phyloP scores from a whole-genome alignment of 1,140 invertebrate genomes.

The Drosophila parabipectinata region DNA sequence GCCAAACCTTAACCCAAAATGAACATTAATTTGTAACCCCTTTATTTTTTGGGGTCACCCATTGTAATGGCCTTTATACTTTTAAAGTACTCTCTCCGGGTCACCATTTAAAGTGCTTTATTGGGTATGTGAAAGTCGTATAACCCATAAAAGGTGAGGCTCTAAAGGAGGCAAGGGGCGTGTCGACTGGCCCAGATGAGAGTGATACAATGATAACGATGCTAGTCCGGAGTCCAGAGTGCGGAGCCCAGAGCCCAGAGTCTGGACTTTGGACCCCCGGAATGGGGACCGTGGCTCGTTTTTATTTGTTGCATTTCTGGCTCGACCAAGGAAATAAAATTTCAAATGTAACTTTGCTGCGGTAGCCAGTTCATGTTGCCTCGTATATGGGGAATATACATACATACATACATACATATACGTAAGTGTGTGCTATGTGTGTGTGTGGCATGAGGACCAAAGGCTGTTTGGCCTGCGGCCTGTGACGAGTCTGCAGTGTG shows the following conservation, averaged over 20 bases:
- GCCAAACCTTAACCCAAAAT: too few species aligned
- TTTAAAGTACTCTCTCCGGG: too few species aligned
- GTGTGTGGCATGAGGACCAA: slow-evolving; percentile 11
- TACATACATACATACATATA: too few species aligned
- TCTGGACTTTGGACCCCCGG: neutral
- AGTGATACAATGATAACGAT: slow-evolving; percentile 42
- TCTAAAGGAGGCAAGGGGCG: slow-evolving; percentile 1
- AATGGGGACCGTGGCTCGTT: slow-evolving; percentile 18
- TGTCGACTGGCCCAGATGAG: slow-evolving; percentile 40
- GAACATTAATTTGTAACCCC: too few species aligned
- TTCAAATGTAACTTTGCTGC: slow-evolving; percentile 58
- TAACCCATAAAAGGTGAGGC: neutral
- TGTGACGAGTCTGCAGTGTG: slow-evolving; percentile 15
- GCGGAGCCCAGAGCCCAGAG: neutral
- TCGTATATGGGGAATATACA: slow-evolving; percentile 3
- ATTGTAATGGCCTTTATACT: too few species aligned
- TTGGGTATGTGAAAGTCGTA: neutral
- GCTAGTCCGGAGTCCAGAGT: neutral
- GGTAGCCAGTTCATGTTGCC: slow-evolving; percentile 22
- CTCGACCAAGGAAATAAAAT: slow-evolving; percentile 65
- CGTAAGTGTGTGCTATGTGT: slow-evolving; percentile 1
- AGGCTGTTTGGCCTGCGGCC: slow-evolving; percentile 14
- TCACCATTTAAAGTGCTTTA: neutral
- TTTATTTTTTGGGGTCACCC: too few species aligned
- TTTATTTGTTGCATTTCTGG: slow-evolving; percentile 72